These are phyloP conservation scores for Desmophyllum pertusum DNA, from an alignment of 92 coral and sea anemone species.

Conservation along the genomic window DNA sequence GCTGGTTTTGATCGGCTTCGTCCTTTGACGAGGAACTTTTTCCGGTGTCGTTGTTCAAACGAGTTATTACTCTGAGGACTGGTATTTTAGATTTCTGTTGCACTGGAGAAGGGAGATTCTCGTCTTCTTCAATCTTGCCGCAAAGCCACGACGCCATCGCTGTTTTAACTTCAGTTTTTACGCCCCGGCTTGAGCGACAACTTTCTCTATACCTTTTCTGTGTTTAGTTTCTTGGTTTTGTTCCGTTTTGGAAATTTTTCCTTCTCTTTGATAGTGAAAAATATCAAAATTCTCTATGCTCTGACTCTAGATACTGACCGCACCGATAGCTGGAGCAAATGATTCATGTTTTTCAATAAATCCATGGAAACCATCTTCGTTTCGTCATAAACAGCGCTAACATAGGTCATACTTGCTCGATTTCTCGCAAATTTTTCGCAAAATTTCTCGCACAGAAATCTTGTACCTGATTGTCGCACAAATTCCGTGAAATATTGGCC, in stretches of 20 bases:
- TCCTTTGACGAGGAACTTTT: conserved; percentile 9
- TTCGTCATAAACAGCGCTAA: not conserved
- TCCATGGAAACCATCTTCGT: conserved; percentile 9
- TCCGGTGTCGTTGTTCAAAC: not conserved
- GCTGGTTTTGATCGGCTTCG: not conserved
- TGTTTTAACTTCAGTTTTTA: not conserved
- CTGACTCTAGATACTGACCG: not conserved
- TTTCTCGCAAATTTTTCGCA: too few relatives aligned
- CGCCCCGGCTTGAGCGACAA: not conserved
- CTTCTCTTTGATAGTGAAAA: not conserved
- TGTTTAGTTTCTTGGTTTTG: not conserved
- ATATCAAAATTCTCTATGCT: not conserved
- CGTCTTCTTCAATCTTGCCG: not conserved
- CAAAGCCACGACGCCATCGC: not conserved
- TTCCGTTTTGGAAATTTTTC: not conserved
- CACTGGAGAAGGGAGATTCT: not conserved
- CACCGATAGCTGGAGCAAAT: conserved; percentile 17
- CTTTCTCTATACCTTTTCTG: not conserved
- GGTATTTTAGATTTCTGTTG: not conserved
- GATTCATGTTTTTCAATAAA: not conserved
- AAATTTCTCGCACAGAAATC: not conserved
- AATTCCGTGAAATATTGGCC: not conserved
- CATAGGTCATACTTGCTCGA: not conserved
- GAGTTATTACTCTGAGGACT: not conserved
- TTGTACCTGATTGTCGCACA: not conserved